phyloP scores from a whole-genome alignment of 2,888 invertebrate genomes.

The Drosophila diplacantha region DNA sequence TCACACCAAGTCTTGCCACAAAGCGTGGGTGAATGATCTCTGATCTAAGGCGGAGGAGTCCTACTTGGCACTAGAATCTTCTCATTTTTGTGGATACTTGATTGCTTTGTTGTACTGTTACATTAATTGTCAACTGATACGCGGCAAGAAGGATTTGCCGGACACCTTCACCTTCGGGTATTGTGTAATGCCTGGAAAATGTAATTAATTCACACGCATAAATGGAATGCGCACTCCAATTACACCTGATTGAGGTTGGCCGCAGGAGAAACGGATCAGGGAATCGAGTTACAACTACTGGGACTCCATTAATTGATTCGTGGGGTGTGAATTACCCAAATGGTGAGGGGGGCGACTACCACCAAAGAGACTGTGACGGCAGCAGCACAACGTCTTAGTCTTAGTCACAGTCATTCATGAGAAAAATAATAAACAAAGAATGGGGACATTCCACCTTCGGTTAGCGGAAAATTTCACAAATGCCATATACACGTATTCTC shows the following conservation, averaged over 20 bases:
- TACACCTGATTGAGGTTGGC: slow-evolving; percentile 29
- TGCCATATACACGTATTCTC: slow-evolving; percentile 17
- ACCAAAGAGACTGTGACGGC: slow-evolving; percentile 18
- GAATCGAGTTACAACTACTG: slow-evolving; percentile 17
- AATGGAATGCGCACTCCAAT: slow-evolving; percentile 28
- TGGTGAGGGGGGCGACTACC: not conserved
- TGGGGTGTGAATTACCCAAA: slow-evolving; percentile 19
- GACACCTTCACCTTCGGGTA: slow-evolving; percentile 1
- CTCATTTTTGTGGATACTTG: not conserved
- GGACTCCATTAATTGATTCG: slow-evolving; percentile 5
- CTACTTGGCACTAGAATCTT: not conserved
- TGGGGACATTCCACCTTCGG: slow-evolving; percentile 23
- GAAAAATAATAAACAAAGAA: slow-evolving; percentile 25
- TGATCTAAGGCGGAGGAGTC: not conserved
- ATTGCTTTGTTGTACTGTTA: slow-evolving; percentile 39
- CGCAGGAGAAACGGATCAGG: slow-evolving; percentile 6
- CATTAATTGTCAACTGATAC: slow-evolving; percentile 22
- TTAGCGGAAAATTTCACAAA: slow-evolving; percentile 34
- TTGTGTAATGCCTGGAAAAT: slow-evolving; percentile 29
- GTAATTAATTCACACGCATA: slow-evolving; percentile 18
- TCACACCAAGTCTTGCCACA: too few relatives aligned
- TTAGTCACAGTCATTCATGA: slow-evolving; percentile 14
- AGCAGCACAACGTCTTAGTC: slow-evolving; percentile 7
- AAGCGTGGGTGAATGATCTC: not conserved
- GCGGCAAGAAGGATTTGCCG: not conserved